Percentiles rank a stretch among this genome's conserved stretches.
phyloP scores from a whole-genome alignment of 2,113 vertebrate species.

The Eubucco bourcierii region DNA sequence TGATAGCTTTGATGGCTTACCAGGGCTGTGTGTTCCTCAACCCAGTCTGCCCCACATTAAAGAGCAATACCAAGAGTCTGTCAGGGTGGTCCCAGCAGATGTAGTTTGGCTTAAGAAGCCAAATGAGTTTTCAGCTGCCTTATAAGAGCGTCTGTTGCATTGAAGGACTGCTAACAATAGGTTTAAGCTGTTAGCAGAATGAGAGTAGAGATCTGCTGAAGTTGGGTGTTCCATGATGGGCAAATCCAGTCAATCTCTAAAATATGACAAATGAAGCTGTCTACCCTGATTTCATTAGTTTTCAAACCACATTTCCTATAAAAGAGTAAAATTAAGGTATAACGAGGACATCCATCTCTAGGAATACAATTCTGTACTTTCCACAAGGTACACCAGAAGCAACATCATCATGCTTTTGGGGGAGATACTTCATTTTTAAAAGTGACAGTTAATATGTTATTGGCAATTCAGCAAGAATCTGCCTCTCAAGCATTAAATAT shows the following conservation, averaged over 20 bases:
- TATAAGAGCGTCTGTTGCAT: no score
- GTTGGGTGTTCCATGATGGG: not conserved
- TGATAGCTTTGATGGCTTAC: fast-evolving
- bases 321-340: not conserved
- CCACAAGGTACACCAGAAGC: not conserved
- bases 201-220: not conserved
- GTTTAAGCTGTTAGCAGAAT: not conserved
- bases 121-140: not conserved
- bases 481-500: not conserved
- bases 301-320: not conserved
- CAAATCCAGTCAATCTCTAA: not conserved
- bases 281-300: not conserved
- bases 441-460: not conserved
- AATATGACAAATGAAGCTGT: not conserved
- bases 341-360: not conserved
- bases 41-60: fast-evolving
- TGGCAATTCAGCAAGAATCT: not conserved
- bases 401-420: not conserved
- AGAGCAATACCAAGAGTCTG: not conserved
- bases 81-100: fast-evolving
- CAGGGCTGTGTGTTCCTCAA: not conserved
- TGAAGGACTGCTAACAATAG: not conserved
- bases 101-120: not conserved
- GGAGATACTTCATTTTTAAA: not conserved
- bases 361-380: not conserved